Percentiles rank a stretch among this genome's conserved stretches.
Evolutionary conservation across 1,140 invertebrate species (phyloP).

Genomic region (Drosophila subobscura): DNA sequence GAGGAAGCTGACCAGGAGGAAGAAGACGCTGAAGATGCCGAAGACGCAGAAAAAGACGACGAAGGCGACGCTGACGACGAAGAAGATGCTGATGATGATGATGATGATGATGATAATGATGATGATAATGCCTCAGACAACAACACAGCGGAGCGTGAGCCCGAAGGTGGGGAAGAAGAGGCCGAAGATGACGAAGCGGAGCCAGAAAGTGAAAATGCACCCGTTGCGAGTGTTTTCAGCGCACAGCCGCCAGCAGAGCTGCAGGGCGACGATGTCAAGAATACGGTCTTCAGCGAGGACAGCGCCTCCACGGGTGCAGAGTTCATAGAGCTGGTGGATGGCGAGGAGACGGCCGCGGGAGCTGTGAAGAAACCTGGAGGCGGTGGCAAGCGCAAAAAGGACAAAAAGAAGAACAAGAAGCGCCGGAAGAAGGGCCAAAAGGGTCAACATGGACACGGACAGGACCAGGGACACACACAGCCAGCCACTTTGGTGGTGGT

Average conservation of each 20-base stretch:
- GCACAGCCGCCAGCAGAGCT: conserved; percentile 13
- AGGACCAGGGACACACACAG: conserved; percentile 10
- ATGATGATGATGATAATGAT: conserved; percentile 21
- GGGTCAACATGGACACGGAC: conserved; percentile 44
- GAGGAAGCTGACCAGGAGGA: conserved; percentile 41
- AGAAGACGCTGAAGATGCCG: conserved; percentile 45
- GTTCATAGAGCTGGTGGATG: conserved; percentile 75
- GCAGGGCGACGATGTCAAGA: conserved; percentile 43
- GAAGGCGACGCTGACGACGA: conserved; percentile 30
- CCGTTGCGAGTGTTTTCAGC: conserved; percentile 23
- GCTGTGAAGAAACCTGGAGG: conserved; percentile 58
- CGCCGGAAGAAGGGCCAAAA: conserved; percentile 52
- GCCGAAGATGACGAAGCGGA: conserved; percentile 22
- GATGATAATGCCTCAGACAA: conserved; percentile 41
- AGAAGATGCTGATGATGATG: conserved; percentile 27
- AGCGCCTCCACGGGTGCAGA: conserved; percentile 55
- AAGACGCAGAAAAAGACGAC: conserved; percentile 32
- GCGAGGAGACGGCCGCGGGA: conserved; percentile 35
- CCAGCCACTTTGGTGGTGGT: conserved; percentile 73
- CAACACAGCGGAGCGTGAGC: conserved; percentile 41
- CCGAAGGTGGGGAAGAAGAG: conserved; percentile 1
- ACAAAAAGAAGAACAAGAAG: conserved; percentile 55
- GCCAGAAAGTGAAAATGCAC: conserved; percentile 57
- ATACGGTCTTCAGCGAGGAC: conserved; percentile 35
- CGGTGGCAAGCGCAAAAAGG: conserved; percentile 64